A percentile compares a stretch with the other conserved stretches of the same genome.
Evolutionary conservation across 2,113 vertebrate genomes (phyloP).

Genomic region (Desmodus rotundus): DNA sequence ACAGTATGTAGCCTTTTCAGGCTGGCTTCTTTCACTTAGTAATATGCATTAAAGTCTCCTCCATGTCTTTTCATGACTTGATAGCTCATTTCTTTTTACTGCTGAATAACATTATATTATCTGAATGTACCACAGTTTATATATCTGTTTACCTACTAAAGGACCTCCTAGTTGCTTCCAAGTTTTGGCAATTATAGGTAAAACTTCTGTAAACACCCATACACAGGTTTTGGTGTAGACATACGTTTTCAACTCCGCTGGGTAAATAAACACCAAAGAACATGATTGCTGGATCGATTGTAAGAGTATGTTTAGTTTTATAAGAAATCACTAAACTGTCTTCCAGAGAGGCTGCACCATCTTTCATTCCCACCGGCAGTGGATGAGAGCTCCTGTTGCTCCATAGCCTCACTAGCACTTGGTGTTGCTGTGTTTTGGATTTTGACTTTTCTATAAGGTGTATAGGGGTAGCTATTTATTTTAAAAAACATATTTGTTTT

Average conservation of each 20-base stretch:
- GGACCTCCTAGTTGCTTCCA: not conserved
- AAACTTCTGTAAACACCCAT: not conserved
- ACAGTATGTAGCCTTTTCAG: not conserved
- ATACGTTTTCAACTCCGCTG: not conserved
- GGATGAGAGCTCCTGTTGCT: not conserved
- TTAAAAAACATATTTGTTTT: not conserved
- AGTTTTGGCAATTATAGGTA: not conserved
- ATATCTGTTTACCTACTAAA: not conserved
- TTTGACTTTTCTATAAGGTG: not conserved
- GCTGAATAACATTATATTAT: not conserved
- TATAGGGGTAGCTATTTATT: not conserved
- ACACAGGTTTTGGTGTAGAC: not conserved
- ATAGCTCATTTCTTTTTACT: not conserved
- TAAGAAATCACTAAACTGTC: not conserved
- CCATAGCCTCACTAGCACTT: not conserved
- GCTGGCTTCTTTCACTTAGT: not conserved
- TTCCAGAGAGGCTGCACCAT: not conserved
- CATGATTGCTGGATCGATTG: not conserved
- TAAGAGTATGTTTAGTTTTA: not conserved
- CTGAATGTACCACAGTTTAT: not conserved
- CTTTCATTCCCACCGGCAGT: not conserved
- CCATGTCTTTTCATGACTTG: not conserved
- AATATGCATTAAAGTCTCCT: not conserved
- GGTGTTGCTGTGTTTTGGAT: not conserved
- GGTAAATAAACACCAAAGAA: not conserved